These are phyloP conservation scores for Dimorphilus gyrociliatus DNA, from an alignment of 2,888 invertebrate species.

Conservation along the genomic window DNA sequence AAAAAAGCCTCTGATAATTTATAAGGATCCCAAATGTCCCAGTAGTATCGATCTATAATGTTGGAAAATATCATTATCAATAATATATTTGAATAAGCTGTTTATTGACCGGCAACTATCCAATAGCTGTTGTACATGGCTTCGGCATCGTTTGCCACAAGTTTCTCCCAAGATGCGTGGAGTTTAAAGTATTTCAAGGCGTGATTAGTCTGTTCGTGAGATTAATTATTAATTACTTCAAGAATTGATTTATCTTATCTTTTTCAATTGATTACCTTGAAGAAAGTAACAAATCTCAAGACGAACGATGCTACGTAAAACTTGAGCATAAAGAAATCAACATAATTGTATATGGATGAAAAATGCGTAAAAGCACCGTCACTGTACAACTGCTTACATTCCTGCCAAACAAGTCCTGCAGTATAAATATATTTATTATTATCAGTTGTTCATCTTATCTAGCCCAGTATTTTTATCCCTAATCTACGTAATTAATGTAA, in stretches of 20 bases:
- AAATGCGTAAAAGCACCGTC: constrained; percentile 20
- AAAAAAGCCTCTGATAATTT: constrained; percentile 23
- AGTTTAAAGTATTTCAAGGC: constrained; percentile 13
- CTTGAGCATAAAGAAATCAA: constrained; percentile 22
- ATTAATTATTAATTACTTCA: no score
- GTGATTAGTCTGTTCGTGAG: constrained; percentile 15
- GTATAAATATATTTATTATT: neutral
- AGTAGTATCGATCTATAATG: constrained; percentile 22
- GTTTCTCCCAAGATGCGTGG: neutral
- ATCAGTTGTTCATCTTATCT: neutral
- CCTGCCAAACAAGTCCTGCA: constrained; percentile 25
- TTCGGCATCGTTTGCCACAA: neutral
- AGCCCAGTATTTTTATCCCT: no score
- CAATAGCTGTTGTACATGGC: constrained; percentile 2
- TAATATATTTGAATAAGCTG: constrained; percentile 1
- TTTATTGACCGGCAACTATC: constrained; percentile 9
- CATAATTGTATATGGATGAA: constrained; percentile 22
- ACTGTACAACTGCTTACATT: constrained; percentile 20
- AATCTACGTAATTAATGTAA: no score
- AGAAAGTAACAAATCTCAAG: constrained; percentile 14
- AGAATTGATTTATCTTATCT: no score
- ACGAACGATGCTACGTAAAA: constrained; percentile 24
- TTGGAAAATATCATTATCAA: neutral
- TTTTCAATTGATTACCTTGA: constrained; percentile 15
- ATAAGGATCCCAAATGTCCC: constrained; percentile 21